Evolutionary conservation across 1,140 invertebrate genomes (phyloP).

Genomic region (Aphelinus certus): DNA sequence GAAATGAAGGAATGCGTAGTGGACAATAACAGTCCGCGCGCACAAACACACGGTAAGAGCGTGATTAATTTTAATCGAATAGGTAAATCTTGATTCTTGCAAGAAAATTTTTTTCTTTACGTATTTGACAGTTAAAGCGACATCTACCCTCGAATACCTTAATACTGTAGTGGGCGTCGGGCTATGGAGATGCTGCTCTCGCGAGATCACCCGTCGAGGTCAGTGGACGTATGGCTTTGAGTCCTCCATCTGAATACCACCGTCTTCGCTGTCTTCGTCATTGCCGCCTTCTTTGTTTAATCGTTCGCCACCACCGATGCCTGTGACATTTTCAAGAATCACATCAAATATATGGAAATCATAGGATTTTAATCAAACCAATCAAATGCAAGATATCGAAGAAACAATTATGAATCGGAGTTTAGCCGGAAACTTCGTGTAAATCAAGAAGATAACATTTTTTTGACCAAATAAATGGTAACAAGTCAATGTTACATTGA

Average conservation of each 20-base stretch:
- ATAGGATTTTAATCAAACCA: too few species aligned
- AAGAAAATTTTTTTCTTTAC: slow-evolving; percentile 57
- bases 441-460: too few species aligned
- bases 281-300: slow-evolving; percentile 51
- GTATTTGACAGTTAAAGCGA: slow-evolving; percentile 67
- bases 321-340: not conserved
- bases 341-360: not conserved
- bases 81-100: slow-evolving; percentile 56
- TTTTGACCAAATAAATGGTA: too few species aligned
- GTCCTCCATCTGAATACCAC: slow-evolving; percentile 56
- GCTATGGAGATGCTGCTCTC: slow-evolving; percentile 61
- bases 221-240: slow-evolving; percentile 61
- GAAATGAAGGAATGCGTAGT: not conserved
- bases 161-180: slow-evolving; percentile 67
- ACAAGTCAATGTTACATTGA: too few species aligned
- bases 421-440: too few species aligned
- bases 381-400: too few species aligned
- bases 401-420: too few species aligned
- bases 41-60: slow-evolving; percentile 48
- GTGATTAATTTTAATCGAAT: slow-evolving; percentile 60
- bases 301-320: slow-evolving; percentile 10
- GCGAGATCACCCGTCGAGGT: slow-evolving; percentile 61
- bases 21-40: slow-evolving; percentile 26
- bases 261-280: slow-evolving; percentile 58
- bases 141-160: slow-evolving; percentile 67